Base-by-base conservation (phyloP, 53 echinoderm and acorn worm genomes). In the Mesocentrotus franciscanus region DNA sequence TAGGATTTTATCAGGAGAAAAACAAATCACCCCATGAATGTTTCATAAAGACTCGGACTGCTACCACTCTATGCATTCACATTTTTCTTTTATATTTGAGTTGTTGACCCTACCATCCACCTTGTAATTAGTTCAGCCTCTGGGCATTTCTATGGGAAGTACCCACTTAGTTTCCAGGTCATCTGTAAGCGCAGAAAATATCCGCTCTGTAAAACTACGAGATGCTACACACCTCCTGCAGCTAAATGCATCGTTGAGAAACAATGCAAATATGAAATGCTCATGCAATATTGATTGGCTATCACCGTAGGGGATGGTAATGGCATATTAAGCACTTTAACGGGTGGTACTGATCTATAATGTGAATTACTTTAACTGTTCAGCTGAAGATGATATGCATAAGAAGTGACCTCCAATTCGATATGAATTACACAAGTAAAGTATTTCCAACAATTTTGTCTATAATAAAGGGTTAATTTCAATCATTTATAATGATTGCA, bases 211-310 rank as follows among this genome's bases (percentile, higher is more conserved):
- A 58, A 58, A 58, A 56, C 32, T 27, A 5, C 36, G 36, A 16
- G 42, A 17, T 81, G 17, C 22, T 36, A 18, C 81, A 7, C 36
- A 16, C 18, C 36, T 42, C 81, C 81, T 81, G 8, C 10, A 58
- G 87, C 58, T 56, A 29, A 59, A 87, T 87, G 56, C 87, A 87
- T 17, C 18, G 58, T 26, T 58, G 56, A 57, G 13, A 57, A 87
- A 58, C 87, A 87, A 87, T 27, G 58, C 14, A 87, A 87, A 87
- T 87, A 57, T 87, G 58, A 58, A 87, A 87, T 57, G 87, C 87
- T 87, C 57, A 57, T 57, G 87, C 26, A 58, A 87, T 87, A 87
- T 87, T 87, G 87, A 87, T 87, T 87, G 58, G n/a, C 13, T 58
- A 24, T 56, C 24, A 20, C 84, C 42, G 8, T 27, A 17, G 35